Conservation (phyloP, 2,113 vertebrate species). For the Microcebus griseorufus region DNA sequence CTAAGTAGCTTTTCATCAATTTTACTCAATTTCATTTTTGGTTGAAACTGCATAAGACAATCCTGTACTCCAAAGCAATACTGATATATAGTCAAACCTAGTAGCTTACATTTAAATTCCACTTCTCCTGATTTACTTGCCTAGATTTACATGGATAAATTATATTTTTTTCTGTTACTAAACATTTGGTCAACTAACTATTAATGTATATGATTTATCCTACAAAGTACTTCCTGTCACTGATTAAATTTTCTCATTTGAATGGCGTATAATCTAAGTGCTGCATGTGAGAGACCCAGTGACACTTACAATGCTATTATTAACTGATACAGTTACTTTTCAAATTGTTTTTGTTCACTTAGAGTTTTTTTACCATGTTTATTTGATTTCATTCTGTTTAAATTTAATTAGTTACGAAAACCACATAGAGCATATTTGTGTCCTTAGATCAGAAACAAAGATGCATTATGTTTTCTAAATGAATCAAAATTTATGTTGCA, state of each 20-base stretch:
- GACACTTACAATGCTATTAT: not conserved
- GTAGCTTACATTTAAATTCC: slow-evolving; percentile 29
- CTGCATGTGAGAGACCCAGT: not conserved
- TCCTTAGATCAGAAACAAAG: slow-evolving; percentile 37
- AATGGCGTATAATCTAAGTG: not conserved
- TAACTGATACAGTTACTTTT: slow-evolving; percentile 34
- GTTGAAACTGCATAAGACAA: not conserved
- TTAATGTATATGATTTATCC: slow-evolving; percentile 7
- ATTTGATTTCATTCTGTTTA: slow-evolving; percentile 56
- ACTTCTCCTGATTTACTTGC: not conserved
- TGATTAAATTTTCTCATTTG: slow-evolving; percentile 20
- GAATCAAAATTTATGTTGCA: slow-evolving; percentile 54
- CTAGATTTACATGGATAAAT: not conserved
- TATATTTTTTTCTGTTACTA: slow-evolving; percentile 36
- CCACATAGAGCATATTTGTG: not conserved
- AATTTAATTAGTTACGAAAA: slow-evolving; percentile 49
- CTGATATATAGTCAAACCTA: not conserved
- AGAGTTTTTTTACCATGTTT: slow-evolving; percentile 17
- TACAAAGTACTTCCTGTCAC: slow-evolving; percentile 3
- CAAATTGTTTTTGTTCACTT: not conserved
- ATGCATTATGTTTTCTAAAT: not conserved
- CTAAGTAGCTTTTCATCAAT: not conserved
- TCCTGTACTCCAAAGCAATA: not conserved
- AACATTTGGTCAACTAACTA: slow-evolving; percentile 1
- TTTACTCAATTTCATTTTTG: slow-evolving; percentile 25